Percentiles rank a stretch among this genome's conserved stretches.
Evolutionary conservation across 2,113 vertebrate species (phyloP).

Genomic region (Cygnus atratus): DNA sequence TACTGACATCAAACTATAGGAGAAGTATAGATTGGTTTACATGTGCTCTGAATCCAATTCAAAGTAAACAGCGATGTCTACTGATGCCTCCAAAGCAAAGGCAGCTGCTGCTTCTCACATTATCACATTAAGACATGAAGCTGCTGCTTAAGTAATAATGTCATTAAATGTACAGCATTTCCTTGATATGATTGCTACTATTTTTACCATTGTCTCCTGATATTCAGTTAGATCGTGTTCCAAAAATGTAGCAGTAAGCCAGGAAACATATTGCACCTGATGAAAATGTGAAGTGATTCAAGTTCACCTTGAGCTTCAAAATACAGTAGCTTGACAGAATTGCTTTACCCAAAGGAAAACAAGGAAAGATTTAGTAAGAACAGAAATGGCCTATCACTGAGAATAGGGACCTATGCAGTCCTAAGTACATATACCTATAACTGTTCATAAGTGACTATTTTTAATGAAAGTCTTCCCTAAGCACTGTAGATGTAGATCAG

Average conservation of each 20-base stretch:
- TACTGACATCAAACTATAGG: not conserved
- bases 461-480: not conserved
- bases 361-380: not conserved
- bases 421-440: not conserved
- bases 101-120: not conserved
- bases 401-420: not conserved
- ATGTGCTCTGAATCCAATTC: not conserved
- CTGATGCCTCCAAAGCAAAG: not conserved
- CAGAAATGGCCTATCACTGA: not conserved
- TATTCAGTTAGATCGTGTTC: not conserved
- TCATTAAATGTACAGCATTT: not conserved
- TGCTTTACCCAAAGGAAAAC: not conserved
- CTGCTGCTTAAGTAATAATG: not conserved
- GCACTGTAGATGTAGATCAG: not conserved
- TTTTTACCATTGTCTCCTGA: not conserved
- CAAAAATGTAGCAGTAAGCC: not conserved
- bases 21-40: not conserved
- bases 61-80: not conserved
- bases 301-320: not conserved
- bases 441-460: not conserved
- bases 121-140: not conserved
- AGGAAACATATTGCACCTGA: not conserved
- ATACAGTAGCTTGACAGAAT: not conserved
- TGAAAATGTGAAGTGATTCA: not conserved
- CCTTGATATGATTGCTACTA: not conserved